Conservation (phyloP, 92 coral and sea anemone species). For the Pocillopora meandrina region DNA sequence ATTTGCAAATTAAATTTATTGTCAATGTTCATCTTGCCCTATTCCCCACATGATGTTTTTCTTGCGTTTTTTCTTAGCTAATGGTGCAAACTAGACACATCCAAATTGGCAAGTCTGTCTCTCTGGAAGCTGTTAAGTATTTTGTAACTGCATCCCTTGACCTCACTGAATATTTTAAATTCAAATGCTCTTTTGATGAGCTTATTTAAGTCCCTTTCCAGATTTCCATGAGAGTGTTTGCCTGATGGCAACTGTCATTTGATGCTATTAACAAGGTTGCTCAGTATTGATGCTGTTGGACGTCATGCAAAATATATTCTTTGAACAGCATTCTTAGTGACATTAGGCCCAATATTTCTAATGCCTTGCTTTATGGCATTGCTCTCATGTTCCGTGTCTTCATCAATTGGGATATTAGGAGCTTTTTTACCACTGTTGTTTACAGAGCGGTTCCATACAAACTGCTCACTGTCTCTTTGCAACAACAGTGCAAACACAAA, state of each 20-base stretch:
- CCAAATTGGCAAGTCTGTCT: constrained; percentile 20
- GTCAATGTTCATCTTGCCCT: neutral
- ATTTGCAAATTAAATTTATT: neutral
- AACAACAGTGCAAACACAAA: constrained; percentile 49
- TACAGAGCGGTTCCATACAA: constrained; percentile 43
- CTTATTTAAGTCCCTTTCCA: constrained; percentile 55
- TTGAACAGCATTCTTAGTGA: constrained; percentile 41
- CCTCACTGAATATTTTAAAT: constrained; percentile 31
- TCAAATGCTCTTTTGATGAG: constrained; percentile 54
- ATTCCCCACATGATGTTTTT: neutral
- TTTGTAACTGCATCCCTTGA: constrained; percentile 28
- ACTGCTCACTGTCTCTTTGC: constrained; percentile 52
- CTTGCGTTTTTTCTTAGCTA: neutral
- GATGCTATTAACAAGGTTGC: neutral
- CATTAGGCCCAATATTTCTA: constrained; percentile 71
- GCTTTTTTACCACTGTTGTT: constrained; percentile 57
- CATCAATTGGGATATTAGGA: constrained; percentile 65
- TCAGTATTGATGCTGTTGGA: constrained; percentile 12
- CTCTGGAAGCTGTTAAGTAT: constrained; percentile 32
- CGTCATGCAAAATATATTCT: constrained; percentile 50
- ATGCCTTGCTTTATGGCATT: constrained; percentile 58
- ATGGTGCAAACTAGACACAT: neutral
- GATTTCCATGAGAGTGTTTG: constrained; percentile 43
- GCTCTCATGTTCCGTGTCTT: constrained; percentile 65
- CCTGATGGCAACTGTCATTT: constrained; percentile 49